Conservation (phyloP, 2,797 vertebrate species). For the Chrosomus eos region DNA sequence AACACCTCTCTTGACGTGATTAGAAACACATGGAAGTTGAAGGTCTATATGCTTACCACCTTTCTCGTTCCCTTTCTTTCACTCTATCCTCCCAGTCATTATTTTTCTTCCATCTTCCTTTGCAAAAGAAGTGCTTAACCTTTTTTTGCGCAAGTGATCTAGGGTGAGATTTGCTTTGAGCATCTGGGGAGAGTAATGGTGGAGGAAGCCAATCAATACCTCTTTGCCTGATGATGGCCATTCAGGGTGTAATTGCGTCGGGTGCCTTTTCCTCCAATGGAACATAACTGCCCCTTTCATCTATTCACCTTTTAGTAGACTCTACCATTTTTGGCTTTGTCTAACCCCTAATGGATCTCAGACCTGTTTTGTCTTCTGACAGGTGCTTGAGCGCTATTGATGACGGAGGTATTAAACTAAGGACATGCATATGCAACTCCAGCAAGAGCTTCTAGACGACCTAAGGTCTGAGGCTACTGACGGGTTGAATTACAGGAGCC, state of each 20-base stretch:
- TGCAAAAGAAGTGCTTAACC: conserved; percentile 58
- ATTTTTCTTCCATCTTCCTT: conserved; percentile 26
- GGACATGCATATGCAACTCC: conserved; percentile 18
- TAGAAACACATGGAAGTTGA: conserved; percentile 43
- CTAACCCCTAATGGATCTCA: conserved; percentile 51
- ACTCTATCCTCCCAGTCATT: conserved; percentile 11
- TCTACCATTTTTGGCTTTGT: conserved; percentile 55
- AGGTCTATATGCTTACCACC: conserved; percentile 27
- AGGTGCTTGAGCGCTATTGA: conserved; percentile 43
- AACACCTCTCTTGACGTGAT: conserved; percentile 18
- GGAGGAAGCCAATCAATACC: conserved; percentile 65
- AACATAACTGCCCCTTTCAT: conserved; percentile 71
- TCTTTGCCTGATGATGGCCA: conserved; percentile 65
- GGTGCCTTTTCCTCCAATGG: conserved; percentile 67
- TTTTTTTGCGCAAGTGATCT: conserved; percentile 44
- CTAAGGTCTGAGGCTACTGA: conserved; percentile 34
- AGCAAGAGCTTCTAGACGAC: conserved; percentile 14
- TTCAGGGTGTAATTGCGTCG: conserved; percentile 61
- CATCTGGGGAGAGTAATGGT: conserved; percentile 56
- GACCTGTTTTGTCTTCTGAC: conserved; percentile 40
- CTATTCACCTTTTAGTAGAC: conserved; percentile 57
- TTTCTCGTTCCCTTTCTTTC: conserved; percentile 33
- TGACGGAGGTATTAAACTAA: conserved; percentile 17
- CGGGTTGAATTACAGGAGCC: conserved; percentile 5
- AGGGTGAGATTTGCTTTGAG: conserved; percentile 60